Evolutionary conservation across 1,140 invertebrate genomes (phyloP), one percentile per base, ranked within the genome.

Genomic region (Lasioglossum baleicum): DNA sequence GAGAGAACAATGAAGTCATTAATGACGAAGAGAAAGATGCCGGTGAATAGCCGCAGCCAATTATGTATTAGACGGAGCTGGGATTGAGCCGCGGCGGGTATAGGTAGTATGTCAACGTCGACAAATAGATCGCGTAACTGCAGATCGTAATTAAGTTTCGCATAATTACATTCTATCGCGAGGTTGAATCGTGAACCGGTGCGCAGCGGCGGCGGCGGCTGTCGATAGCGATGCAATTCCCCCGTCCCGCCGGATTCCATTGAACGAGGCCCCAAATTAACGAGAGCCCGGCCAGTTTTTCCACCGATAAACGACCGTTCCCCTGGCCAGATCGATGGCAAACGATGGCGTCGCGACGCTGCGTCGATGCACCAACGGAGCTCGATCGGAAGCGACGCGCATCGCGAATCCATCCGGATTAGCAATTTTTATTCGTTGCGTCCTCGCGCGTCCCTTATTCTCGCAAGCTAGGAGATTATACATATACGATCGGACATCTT

Each of bases 101-200:
- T 13, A 35, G 35, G 35, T 35, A 61, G 44, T 48, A 68, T 61
- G 75, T 78, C 63, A 35, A 63, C 69, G 48, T 17, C 44, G 69
- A 20, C 70, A 74, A 68, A 78, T 72, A 68, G 75, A 78, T 79
- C 56, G 26, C 75, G 69, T 79, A 69, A 69, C 69, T 72, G 65
- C 58, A 68, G 81, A 69, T 74, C 63, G 81, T 72, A 82, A 82
- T 82, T 74, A 82, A 79, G 65, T 82, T 82, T 82, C 65, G 69
- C 70, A 26, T 79, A 82, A 82, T 82, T 69, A 69, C 64, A 40
- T 67, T 65, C 42, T 35, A 31, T n/a, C 53, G 42, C 48, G 35
- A 22, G 60, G 13, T 48, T 73, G 72, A 81, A 77, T 67, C 68
- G 67, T 5, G 35, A 35, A 5, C 35, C 35, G 35, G 35, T 26